These are phyloP conservation scores for Styela clava DNA, from an alignment of 23 tunicate species.

Conservation along the genomic window DNA sequence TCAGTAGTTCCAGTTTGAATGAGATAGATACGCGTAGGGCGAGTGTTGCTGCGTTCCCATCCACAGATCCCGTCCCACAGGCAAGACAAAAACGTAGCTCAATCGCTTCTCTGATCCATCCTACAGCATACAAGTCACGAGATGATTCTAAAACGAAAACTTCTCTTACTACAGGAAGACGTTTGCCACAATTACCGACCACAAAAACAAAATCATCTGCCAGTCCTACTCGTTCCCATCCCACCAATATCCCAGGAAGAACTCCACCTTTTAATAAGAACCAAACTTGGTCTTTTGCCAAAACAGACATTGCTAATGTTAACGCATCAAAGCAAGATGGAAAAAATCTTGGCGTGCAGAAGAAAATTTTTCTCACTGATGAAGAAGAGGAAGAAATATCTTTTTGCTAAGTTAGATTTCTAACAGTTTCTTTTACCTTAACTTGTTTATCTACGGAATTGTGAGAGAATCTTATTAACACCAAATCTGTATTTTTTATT, in stretches of 20 bases:
- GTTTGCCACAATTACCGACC: not conserved
- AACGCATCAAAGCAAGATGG: not conserved
- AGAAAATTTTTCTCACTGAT: not conserved
- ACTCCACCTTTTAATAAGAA: constrained; percentile 13
- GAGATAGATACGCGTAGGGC: not conserved
- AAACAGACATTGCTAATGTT: constrained; percentile 1
- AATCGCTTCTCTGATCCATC: not conserved
- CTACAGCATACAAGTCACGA: not conserved
- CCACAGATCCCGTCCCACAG: not conserved
- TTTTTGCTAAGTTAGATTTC: constrained; percentile 6
- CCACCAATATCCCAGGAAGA: not conserved
- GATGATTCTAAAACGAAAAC: not conserved
- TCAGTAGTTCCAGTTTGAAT: not conserved
- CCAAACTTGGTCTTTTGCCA: constrained; percentile 1
- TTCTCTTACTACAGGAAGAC: not conserved
- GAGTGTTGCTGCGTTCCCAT: not conserved
- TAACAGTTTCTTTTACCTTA: no score
- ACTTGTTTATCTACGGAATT: no score
- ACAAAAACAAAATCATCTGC: not conserved
- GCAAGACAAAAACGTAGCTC: not conserved
- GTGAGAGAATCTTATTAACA: no score
- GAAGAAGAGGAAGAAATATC: constrained; percentile 8
- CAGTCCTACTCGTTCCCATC: not conserved
- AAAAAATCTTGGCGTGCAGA: not conserved
- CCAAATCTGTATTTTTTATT: no score